phyloP scores from a whole-genome alignment of 2,888 invertebrate species.

The Chrysotoxum bicinctum region DNA sequence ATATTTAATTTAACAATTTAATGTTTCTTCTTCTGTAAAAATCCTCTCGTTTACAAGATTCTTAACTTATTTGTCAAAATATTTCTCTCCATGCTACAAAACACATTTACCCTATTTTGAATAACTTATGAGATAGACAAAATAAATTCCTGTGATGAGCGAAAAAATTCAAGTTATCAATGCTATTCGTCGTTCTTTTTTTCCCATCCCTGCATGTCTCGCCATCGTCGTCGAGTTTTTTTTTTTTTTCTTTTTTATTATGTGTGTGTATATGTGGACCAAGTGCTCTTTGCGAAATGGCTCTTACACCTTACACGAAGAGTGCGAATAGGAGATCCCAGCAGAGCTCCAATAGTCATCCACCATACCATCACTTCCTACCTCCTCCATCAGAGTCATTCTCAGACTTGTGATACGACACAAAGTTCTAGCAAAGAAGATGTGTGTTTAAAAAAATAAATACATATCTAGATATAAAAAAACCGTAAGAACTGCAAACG shows the following conservation, averaged over 20 bases:
- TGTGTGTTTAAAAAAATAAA: constrained; percentile 58
- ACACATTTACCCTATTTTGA: constrained; percentile 17
- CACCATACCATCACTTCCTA: constrained; percentile 8
- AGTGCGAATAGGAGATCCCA: constrained; percentile 66
- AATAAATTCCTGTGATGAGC: constrained; percentile 49
- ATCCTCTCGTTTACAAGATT: background rate
- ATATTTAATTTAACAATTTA: too few relatives aligned
- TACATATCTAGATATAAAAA: constrained; percentile 50
- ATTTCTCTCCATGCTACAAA: background rate
- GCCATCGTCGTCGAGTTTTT: constrained; percentile 35
- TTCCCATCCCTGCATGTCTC: constrained; percentile 48
- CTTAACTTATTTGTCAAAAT: background rate
- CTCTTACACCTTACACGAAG: constrained; percentile 72
- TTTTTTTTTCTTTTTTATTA: constrained; percentile 33
- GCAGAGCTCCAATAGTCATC: constrained; percentile 28
- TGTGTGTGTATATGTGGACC: constrained; percentile 61
- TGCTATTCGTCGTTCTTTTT: constrained; percentile 33
- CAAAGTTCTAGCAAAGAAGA: constrained; percentile 43
- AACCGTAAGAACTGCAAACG: constrained; percentile 29
- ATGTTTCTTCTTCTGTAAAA: background rate
- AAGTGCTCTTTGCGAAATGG: constrained; percentile 69
- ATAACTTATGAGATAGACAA: constrained; percentile 16
- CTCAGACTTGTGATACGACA: background rate
- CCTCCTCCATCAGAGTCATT: background rate
- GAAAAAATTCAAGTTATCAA: constrained; percentile 65